Base-by-base conservation (phyloP, 2,888 invertebrate genomes). In the Chelonus formosanus region DNA sequence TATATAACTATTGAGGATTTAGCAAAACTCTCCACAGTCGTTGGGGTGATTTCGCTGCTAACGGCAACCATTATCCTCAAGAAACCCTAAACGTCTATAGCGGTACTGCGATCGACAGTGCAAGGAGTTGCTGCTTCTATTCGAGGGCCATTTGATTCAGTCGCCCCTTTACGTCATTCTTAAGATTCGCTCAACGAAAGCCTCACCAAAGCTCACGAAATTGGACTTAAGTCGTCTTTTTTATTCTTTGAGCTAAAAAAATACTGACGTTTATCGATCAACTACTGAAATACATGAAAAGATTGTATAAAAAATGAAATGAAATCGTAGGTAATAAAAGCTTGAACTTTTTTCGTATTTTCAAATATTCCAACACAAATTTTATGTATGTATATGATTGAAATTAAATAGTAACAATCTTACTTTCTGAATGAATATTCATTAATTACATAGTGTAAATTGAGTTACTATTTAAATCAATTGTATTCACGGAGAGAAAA, bases 11-110 rank as follows among this genome's bases (percentile, higher is more conserved):
- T 55, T 57, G 40, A 48, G 63, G 56, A 56, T 63, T 63, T 63
- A 20, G 52, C 50, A 43, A 63, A 63, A 63, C 47, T 66, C 63
- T 66, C 60, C 36, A 35, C 34, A 44, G 56, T 54, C 67, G 61
- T 66, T 63, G 57, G 63, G 68, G 58, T 60, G 60, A 61, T 64
- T 40, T 54, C 43, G 57, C 62, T 56, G 63, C 66, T 70, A 70
- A 71, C 70, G 68, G 62, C 67, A 57, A 65, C 69, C 70, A 69
- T 71, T 71, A 71, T 66, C 67, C 70, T 58, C 53, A 60, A 60
- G 57, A 45, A 53, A 32, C 43, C 68, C 62, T 55, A 66, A 64
- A 67, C 67, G 53, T 55, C 60, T 55, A 57, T 44, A 43, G 40
- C 43, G 54, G 36, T n/a, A 4, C 35, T 36, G 31, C 54, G 48